Conservation (phyloP, 2,888 invertebrate species). For the Frankliniella fusca region DNA sequence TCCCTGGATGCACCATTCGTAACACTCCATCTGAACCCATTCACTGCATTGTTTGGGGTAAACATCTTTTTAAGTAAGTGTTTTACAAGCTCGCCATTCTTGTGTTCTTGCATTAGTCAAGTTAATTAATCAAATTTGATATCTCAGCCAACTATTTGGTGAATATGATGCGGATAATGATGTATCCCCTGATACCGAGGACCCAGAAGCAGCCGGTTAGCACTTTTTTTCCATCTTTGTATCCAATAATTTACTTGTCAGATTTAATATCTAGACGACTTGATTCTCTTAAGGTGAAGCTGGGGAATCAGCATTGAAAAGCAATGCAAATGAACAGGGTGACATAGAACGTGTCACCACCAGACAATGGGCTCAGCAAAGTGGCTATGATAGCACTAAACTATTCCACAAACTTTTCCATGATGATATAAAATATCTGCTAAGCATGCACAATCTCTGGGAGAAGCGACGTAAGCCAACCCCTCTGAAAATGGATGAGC, state of each 20-base stretch:
- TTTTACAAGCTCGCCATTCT: not conserved
- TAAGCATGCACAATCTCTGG: slow-evolving; percentile 95
- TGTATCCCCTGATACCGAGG: slow-evolving; percentile 91
- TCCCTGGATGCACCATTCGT: slow-evolving; percentile 96
- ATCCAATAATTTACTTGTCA: not conserved
- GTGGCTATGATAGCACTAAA: slow-evolving; percentile 75
- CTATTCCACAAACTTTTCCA: slow-evolving; percentile 89
- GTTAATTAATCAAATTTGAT: slow-evolving; percentile 27
- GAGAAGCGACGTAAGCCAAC: slow-evolving; percentile 80
- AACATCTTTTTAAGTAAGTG: slow-evolving; percentile 92
- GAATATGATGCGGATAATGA: slow-evolving; percentile 95
- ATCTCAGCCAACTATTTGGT: slow-evolving; percentile 87
- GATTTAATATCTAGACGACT: not conserved
- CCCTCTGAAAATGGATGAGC: slow-evolving; percentile 67
- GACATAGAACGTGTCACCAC: slow-evolving; percentile 66
- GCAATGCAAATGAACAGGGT: slow-evolving; percentile 52
- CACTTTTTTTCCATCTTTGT: not conserved
- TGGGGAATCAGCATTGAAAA: slow-evolving; percentile 56
- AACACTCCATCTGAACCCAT: slow-evolving; percentile 99
- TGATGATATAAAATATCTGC: slow-evolving; percentile 90
- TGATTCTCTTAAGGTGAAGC: slow-evolving; percentile 47
- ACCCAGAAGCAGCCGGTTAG: slow-evolving; percentile 80
- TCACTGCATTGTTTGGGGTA: slow-evolving; percentile 99
- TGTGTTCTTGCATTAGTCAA: too few relatives aligned
- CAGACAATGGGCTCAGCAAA: slow-evolving; percentile 80